Conservation (phyloP, 2,888 invertebrate species). For the Onchidella celtica region DNA sequence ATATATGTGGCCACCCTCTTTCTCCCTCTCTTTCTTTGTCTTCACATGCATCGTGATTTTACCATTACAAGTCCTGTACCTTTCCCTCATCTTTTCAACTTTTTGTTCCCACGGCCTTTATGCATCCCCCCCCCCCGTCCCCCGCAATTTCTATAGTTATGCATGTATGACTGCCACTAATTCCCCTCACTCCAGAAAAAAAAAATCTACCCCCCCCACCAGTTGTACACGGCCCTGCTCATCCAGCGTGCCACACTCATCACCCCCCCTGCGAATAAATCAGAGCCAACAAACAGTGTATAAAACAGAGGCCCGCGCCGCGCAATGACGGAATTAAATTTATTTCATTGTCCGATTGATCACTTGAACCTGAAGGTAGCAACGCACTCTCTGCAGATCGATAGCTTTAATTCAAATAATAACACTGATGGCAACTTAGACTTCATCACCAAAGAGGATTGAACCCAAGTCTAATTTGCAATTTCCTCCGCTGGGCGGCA, state of each 20-base stretch:
- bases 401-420: slow-evolving; percentile 37
- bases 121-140: too few relatives aligned
- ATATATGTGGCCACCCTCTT: not conserved
- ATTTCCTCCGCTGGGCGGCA: slow-evolving; percentile 12
- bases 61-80: not conserved
- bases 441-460: slow-evolving; percentile 11
- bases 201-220: not conserved
- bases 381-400: not conserved
- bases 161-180: not conserved
- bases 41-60: not conserved
- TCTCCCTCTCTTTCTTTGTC: not conserved
- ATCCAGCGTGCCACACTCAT: too few relatives aligned
- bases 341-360: slow-evolving; percentile 4
- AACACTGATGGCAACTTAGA: slow-evolving; percentile 3
- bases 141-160: not conserved
- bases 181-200: not conserved
- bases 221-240: too few relatives aligned
- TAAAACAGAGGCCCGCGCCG: not conserved
- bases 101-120: not conserved
- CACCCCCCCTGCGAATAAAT: too few relatives aligned
- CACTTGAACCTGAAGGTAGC: not conserved
- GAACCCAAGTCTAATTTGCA: slow-evolving; percentile 35
- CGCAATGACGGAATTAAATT: slow-evolving; percentile 2
- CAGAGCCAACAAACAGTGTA: not conserved
- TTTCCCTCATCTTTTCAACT: not conserved